phyloP scores from a whole-genome alignment of 1,140 invertebrate species.

The Ips nitidus region DNA sequence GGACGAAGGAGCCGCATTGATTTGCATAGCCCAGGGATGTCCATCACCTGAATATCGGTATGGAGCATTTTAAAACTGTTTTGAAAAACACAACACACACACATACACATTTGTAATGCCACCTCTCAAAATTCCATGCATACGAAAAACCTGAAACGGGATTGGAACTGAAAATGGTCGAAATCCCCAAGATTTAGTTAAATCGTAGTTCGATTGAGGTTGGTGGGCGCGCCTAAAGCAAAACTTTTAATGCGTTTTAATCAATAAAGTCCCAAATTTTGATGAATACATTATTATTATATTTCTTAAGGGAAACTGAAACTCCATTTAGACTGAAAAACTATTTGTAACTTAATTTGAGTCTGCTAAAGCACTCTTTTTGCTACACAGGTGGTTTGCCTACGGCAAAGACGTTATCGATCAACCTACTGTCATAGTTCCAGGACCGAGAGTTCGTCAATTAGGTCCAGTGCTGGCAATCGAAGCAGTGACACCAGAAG shows the following conservation, averaged over 20 bases:
- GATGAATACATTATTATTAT: too few species aligned
- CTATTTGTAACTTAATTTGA: too few species aligned
- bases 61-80: constrained; percentile 33
- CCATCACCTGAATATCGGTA: constrained; percentile 75
- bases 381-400: constrained; percentile 64
- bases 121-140: background rate
- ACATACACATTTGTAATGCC: too few species aligned
- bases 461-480: constrained; percentile 71
- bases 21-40: constrained; percentile 73
- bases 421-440: constrained; percentile 59
- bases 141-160: background rate
- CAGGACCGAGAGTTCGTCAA: constrained; percentile 65
- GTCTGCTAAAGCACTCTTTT: background rate
- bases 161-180: background rate
- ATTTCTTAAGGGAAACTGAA: too few species aligned
- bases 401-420: constrained; percentile 58
- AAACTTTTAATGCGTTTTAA: too few species aligned
- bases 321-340: too few species aligned
- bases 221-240: too few species aligned
- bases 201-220: background rate
- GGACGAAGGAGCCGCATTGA: constrained; percentile 72
- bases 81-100: background rate
- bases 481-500: constrained; percentile 69
- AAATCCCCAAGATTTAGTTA: constrained; percentile 5
- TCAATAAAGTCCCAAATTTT: too few species aligned